phyloP scores from a whole-genome alignment of 1,140 invertebrate genomes.

The Agrilus planipennis region DNA sequence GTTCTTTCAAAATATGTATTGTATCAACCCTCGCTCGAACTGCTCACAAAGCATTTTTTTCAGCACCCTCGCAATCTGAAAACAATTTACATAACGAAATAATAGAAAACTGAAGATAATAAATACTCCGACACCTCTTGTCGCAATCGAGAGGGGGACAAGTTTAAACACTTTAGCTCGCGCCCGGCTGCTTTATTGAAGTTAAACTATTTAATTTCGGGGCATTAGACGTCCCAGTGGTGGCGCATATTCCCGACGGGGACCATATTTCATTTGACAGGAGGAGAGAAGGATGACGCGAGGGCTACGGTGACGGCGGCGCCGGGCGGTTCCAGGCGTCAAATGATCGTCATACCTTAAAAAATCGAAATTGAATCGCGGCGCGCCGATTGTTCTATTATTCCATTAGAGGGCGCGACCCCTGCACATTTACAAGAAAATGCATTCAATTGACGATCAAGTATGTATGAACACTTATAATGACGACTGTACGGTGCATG shows the following conservation, averaged over 20 bases:
- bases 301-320: constrained; percentile 11
- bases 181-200: constrained; percentile 18
- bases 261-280: constrained; percentile 34
- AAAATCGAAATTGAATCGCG: constrained; percentile 35
- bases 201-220: constrained; percentile 28
- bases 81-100: no score
- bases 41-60: no score
- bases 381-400: constrained; percentile 31
- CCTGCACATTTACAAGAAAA: constrained; percentile 23
- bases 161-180: constrained; percentile 8
- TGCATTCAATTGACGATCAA: constrained; percentile 30
- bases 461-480: constrained; percentile 31
- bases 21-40: no score
- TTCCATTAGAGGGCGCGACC: constrained; percentile 28
- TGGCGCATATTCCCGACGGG: constrained; percentile 20
- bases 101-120: no score
- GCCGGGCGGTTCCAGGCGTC: constrained; percentile 26
- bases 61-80: no score
- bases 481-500: no score
- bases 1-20: no score
- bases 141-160: constrained; percentile 1
- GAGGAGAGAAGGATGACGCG: constrained; percentile 12
- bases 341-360: constrained; percentile 33
- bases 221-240: constrained; percentile 8
- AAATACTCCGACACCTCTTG: no score